phyloP scores from a whole-genome alignment of 2,888 invertebrate species.

The Hydroisotoma schaefferi region DNA sequence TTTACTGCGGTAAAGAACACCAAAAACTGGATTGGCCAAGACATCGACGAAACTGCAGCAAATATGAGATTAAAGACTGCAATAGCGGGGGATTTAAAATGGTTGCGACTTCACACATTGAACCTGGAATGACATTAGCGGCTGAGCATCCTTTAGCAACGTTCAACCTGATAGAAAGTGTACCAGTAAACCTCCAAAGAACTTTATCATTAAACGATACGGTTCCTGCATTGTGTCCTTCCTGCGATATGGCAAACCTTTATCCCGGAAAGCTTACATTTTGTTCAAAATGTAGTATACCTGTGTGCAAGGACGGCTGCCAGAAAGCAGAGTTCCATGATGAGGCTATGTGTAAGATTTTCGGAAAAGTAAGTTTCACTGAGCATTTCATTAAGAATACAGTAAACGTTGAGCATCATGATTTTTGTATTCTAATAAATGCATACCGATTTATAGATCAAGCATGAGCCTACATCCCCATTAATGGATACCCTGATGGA shows the following conservation, averaged over 20 bases:
- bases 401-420: too few species aligned
- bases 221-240: conserved; percentile 9
- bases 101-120: conserved; percentile 10
- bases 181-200: background rate
- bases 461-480: too few species aligned
- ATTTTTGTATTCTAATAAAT: too few species aligned
- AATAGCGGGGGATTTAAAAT: conserved; percentile 1
- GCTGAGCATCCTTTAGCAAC: conserved; percentile 15
- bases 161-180: background rate
- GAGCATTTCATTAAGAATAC: too few species aligned
- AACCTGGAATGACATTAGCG: conserved; percentile 10
- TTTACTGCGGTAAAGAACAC: conserved; percentile 68
- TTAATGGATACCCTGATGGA: conserved; percentile 2
- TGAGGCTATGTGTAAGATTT: too few species aligned
- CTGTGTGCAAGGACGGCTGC: conserved; percentile 12
- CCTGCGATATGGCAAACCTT: conserved; percentile 14
- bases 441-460: too few species aligned
- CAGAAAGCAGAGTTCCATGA: too few species aligned
- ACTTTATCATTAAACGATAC: conserved; percentile 7
- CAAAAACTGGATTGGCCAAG: conserved; percentile 67
- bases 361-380: too few species aligned
- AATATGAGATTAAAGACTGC: conserved; percentile 4
- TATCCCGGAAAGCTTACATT: background rate
- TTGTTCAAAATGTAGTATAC: conserved; percentile 21
- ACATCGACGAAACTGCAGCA: conserved; percentile 58